Evolutionary conservation across 2,888 invertebrate genomes (phyloP), one percentile per base, ranked within the genome.

Genomic region (Lepidocyrtinus sp.): DNA sequence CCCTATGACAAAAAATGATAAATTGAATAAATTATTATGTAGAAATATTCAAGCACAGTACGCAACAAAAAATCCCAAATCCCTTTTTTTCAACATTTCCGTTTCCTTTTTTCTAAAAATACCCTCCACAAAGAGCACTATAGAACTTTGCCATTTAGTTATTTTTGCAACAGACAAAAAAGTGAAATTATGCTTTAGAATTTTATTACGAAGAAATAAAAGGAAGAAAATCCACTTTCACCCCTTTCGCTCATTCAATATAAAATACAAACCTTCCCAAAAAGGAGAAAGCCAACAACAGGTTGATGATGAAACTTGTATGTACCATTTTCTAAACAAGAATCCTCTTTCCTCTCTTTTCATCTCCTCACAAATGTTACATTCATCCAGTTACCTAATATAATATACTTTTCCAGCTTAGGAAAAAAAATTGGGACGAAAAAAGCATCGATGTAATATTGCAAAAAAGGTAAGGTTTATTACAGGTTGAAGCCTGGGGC

Each of bases 1-100:
- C 85, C 85, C 86, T 86, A 79, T 19, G 63, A 81, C 45, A 69
- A 50, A 79, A 75, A 82, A 81, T 59, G 25, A 79, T 46, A 46
- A 75, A 75, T 22, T 12, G 3, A 15, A 68, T 22, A 77, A 62
- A 72, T 24, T 70, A 24, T 46, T 65, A 64, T 22, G 22, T 9
- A 59, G 59, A 21, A 59, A 59, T 21, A 19, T 22, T 59, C 15
- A 12, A 5, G 36, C 5, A 36, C 36, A 59, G 15, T 21, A 59
- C 1, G 59, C 36, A 45, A 5, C 15, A 36, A 26, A 65, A 65
- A 65, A 7, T 36, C 7, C 25, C 27, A n/a, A 61, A 69, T 24
- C 25, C 69, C 3, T 45, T 22, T 5, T 26, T 2, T 36, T n/a
- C 27, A 45, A 15, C 24, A 55, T 25, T 55, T 45, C 17, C 67